phyloP scores from a whole-genome alignment of 1,140 invertebrate genomes.

The Rhyacophila brunnea region DNA sequence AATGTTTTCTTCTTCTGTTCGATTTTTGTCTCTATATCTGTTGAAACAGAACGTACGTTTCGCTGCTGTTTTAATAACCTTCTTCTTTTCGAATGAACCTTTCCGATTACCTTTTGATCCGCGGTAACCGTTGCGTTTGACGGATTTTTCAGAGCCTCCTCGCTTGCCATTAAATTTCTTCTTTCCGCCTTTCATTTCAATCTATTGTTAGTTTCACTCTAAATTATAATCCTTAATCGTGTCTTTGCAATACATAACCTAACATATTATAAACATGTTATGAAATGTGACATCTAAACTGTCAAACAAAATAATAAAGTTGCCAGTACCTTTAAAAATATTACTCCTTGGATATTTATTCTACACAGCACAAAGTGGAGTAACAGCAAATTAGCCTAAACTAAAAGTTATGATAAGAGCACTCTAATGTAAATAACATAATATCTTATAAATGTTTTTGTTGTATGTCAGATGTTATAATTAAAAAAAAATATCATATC shows the following conservation, averaged over 20 bases:
- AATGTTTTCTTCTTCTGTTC: constrained; percentile 44
- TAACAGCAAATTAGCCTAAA: too few relatives aligned
- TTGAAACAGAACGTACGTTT: constrained; percentile 52
- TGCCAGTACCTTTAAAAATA: too few relatives aligned
- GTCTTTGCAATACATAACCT: not conserved
- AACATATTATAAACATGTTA: not conserved
- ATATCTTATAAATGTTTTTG: too few relatives aligned
- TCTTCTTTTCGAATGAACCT: constrained; percentile 34
- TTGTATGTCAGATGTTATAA: too few relatives aligned
- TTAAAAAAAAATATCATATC: too few relatives aligned
- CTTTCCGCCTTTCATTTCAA: constrained; percentile 13
- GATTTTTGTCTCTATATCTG: constrained; percentile 51
- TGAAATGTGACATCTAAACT: too few relatives aligned
- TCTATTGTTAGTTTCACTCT: not conserved
- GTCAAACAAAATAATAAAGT: too few relatives aligned
- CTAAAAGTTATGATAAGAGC: too few relatives aligned
- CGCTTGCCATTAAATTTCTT: not conserved
- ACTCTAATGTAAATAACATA: too few relatives aligned
- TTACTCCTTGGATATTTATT: too few relatives aligned
- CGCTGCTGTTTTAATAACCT: constrained; percentile 37
- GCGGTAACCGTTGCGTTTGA: constrained; percentile 6
- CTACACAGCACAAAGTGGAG: too few relatives aligned
- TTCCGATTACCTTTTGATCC: constrained; percentile 21
- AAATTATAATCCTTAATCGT: not conserved
- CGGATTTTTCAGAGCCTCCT: constrained; percentile 12